Base-by-base conservation (phyloP, 2,888 invertebrate genomes). In the Polymixis lichenea region DNA sequence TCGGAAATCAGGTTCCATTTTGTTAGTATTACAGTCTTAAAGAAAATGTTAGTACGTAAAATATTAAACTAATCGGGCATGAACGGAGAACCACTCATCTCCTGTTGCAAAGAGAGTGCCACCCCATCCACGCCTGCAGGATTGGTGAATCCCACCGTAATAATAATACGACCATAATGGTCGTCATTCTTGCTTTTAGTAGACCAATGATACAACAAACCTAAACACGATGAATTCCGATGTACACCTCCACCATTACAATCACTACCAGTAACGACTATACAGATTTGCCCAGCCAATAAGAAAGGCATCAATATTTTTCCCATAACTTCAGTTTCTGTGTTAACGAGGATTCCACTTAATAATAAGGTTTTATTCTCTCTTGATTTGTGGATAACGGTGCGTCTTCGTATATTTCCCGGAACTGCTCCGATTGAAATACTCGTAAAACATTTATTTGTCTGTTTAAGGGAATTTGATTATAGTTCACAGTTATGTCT, bases 341-440 rank as follows among this genome's bases (percentile, higher is more conserved):
- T 86, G 86, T 87, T 87, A 87, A 87, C 87, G 87, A 84, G 61
- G 72, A 74, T 73, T 75, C 78, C 82, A 73, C 73, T 73, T 85
- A 84, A 83, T 72, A 77, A 80, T 11, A 75, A 70, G 76, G 62
- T 70, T 87, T 87, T 87, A 87, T 87, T 68, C 43, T 77, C 51
- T 64, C 79, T 84, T 87, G 87, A 84, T 87, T 87, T 86, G 82
- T 87, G 79, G 53, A 49, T 87, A 87, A 87, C 87, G 86, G 87
- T 72, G 68, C 43, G 15, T 32, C 64, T 76, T 49, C 56, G 38
- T 62, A 72, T 25, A 56, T 58, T 81, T 82, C 75, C 78, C 46
- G 75, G 79, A 81, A 83, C 61, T 69, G 51, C 1, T 61, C 46
- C 51, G 56, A 68, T 73, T 73, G 19, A 58, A 67, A 11, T 80